Conservation (phyloP, 1,140 invertebrate species). For the Rhynchophorus ferrugineus region DNA sequence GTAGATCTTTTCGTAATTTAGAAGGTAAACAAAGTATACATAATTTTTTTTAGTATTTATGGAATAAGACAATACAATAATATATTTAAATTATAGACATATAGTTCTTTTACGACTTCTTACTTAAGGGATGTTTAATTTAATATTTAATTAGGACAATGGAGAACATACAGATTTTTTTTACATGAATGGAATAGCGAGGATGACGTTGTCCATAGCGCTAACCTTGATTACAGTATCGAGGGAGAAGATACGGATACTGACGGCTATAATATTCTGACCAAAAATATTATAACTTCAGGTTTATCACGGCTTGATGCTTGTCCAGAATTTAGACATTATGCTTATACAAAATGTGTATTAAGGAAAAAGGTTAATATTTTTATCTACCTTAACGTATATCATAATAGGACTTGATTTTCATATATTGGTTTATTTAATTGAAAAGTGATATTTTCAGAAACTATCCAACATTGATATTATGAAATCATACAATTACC, state of each 20-base stretch:
- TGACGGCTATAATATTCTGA: slow-evolving; percentile 12
- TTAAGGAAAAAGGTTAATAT: slow-evolving; percentile 21
- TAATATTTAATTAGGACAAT: slow-evolving; percentile 1
- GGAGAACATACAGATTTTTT: slow-evolving; percentile 6
- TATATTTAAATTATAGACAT: no score
- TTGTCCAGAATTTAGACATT: slow-evolving; percentile 21
- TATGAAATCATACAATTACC: slow-evolving; percentile 22
- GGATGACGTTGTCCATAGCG: no score
- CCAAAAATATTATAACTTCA: slow-evolving; percentile 22
- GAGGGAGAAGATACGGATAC: background rate
- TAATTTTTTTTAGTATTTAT: background rate
- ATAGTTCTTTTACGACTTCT: no score
- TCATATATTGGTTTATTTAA: background rate
- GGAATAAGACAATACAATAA: background rate
- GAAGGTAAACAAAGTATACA: background rate
- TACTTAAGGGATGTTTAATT: no score
- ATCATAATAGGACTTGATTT: background rate
- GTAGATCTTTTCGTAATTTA: slow-evolving; percentile 1
- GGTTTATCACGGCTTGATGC: slow-evolving; percentile 26
- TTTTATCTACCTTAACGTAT: background rate
- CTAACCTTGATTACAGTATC: background rate
- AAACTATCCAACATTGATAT: slow-evolving; percentile 24
- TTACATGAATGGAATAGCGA: slow-evolving; percentile 1
- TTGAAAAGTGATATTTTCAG: no score
- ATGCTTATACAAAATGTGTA: slow-evolving; percentile 26